phyloP scores from a whole-genome alignment of 2,113 vertebrate species.

The Mesoclemmys tuberculata region DNA sequence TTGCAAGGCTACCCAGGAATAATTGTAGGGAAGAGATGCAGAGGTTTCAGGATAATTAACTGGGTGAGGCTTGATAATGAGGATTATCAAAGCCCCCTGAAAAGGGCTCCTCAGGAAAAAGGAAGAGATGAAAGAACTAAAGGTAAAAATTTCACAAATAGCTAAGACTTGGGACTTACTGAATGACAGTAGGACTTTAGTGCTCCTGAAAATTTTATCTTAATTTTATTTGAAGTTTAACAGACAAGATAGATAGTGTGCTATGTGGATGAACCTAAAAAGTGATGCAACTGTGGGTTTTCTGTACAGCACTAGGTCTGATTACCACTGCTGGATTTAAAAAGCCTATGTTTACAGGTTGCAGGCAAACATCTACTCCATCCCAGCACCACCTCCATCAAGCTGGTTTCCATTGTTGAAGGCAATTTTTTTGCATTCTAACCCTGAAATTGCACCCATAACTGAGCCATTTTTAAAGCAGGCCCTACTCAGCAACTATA shows the following conservation, averaged over 20 bases:
- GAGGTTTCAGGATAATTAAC: no score
- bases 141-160: not conserved
- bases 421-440: not conserved
- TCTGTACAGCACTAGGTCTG: not conserved
- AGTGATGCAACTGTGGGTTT: not conserved
- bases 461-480: not conserved
- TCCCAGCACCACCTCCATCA: not conserved
- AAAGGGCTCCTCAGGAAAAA: not conserved
- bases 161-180: not conserved
- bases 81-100: not conserved
- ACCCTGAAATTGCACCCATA: not conserved
- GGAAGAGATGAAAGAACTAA: not conserved
- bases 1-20: not conserved
- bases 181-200: not conserved
- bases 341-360: not conserved
- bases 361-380: not conserved
- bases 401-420: not conserved
- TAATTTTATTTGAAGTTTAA: not conserved
- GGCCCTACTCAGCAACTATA: not conserved
- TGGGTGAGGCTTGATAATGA: not conserved
- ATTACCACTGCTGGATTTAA: not conserved
- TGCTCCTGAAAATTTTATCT: not conserved
- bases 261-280: not conserved
- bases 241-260: not conserved
- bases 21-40: not conserved